A percentile compares a stretch with the other conserved stretches of the same genome.
phyloP scores from a whole-genome alignment of 2,113 vertebrate genomes.

The Dissostichus mawsoni region DNA sequence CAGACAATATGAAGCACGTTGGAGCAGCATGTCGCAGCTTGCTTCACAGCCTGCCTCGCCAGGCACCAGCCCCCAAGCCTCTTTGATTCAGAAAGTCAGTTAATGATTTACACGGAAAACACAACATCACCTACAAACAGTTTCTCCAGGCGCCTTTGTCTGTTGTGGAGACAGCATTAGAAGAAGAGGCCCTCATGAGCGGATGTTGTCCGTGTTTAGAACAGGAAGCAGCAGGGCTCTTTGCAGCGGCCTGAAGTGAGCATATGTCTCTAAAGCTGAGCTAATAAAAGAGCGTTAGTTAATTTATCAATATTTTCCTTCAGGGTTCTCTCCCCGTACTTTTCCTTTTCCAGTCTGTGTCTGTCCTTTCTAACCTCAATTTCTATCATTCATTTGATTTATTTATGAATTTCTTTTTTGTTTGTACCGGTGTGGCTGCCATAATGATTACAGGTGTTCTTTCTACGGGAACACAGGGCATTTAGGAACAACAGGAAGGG shows the following conservation, averaged over 20 bases:
- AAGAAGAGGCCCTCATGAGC: conserved; percentile 4
- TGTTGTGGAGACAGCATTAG: conserved; percentile 21
- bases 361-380: conserved; percentile 25
- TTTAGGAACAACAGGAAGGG: conserved; percentile 38
- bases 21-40: neutral
- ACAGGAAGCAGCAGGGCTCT: conserved; percentile 19
- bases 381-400: conserved; percentile 32
- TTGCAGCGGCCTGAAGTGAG: conserved; percentile 19
- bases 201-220: conserved; percentile 14
- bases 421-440: neutral
- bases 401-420: conserved; percentile 31
- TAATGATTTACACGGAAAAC: conserved; percentile 53
- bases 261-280: conserved; percentile 23
- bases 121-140: conserved; percentile 31
- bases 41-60: conserved; percentile 14
- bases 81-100: conserved; percentile 53
- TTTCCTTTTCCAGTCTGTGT: conserved; percentile 4
- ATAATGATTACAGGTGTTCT: conserved; percentile 54
- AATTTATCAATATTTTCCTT: conserved; percentile 32
- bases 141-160: conserved; percentile 29
- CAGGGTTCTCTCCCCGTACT: conserved; percentile 11
- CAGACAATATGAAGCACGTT: conserved; percentile 1
- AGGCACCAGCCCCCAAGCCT: conserved; percentile 11
- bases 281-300: conserved; percentile 28
- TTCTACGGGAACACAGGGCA: conserved; percentile 32